Base-by-base conservation (phyloP, 2,888 invertebrate species). In the Drosophila neonasuta region DNA sequence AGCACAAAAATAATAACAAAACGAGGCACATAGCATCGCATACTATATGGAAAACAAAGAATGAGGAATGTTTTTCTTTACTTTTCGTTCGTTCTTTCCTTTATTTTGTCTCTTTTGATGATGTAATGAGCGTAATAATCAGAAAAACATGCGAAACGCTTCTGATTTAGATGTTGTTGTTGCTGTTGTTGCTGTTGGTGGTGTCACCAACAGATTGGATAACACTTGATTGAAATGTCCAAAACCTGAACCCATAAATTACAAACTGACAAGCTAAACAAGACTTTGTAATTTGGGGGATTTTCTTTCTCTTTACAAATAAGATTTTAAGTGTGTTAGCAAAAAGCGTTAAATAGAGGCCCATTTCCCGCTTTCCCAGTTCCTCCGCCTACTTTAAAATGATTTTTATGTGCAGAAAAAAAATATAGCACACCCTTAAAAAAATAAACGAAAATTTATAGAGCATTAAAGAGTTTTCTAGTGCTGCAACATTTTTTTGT, bases 61-160 rank as follows among this genome's bases (percentile, higher is more conserved):
- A 77, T 68, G 71, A 80, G 64, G 60, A 79, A 76, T 82, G 77
- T 81, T 85, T 74, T 81, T 52, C 74, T 63, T 63, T 59, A 24
- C 51, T 56, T 59, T 50, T 42, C 30, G 55, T 58, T 59, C 29
- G 17, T 50, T 20, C 34, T 48, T 15, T 46, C 13, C 39, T 36
- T 57, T 49, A 30, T 17, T 41, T 55, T 42, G 20, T 61, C 39
- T 70, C 49, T 60, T 74, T 56, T 59, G 73, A 76, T 76, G 68
- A 86, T 86, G 79, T 80, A 80, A 80, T 86, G 86, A 86, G 80
- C 80, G 84, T 83, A 83, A 86, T 80, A 80, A 80, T 86, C 79
- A 61, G 69, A 61, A 69, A 75, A 77, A 76, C 77, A 76, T 76
- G 72, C 63, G 56, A 79, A 77, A 68, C 44, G 56, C 36, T 50